These are phyloP conservation scores for Drosophila dives DNA, from an alignment of 2,888 invertebrate genomes.

Conservation along the genomic window DNA sequence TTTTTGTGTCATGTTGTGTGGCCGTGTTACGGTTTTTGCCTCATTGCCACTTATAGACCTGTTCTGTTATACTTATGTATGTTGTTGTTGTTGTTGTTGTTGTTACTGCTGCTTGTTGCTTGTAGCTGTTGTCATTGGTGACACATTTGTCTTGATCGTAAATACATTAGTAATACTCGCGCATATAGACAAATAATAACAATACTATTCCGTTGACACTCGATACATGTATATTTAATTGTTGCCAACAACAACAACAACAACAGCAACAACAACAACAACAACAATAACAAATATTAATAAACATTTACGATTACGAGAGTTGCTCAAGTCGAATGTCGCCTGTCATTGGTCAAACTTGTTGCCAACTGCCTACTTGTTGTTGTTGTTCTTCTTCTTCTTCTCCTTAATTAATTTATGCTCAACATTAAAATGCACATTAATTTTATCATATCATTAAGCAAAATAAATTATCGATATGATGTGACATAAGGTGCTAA, in stretches of 20 bases:
- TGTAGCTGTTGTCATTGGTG: conserved; percentile 58
- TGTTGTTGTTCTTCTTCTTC: neutral
- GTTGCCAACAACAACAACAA: conserved; percentile 18
- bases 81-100: conserved; percentile 9
- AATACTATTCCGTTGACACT: conserved; percentile 9
- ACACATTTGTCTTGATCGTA: conserved; percentile 77
- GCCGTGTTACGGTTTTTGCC: conserved; percentile 75
- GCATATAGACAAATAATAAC: conserved; percentile 23
- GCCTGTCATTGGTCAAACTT: conserved; percentile 30
- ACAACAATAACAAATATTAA: conserved; percentile 48
- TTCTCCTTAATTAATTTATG: conserved; percentile 70
- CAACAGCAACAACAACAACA: conserved; percentile 7
- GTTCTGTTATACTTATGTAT: conserved; percentile 29
- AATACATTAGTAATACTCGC: conserved; percentile 68
- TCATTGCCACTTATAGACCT: conserved; percentile 71
- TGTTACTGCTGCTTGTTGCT: conserved; percentile 10
- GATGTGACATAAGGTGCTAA: conserved; percentile 29
- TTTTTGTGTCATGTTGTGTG: conserved; percentile 77
- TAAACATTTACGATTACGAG: conserved; percentile 73
- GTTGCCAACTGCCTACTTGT: conserved; percentile 3
- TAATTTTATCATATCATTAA: conserved; percentile 53
- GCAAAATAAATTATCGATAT: conserved; percentile 20
- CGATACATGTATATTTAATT: conserved; percentile 53
- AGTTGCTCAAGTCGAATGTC: neutral
- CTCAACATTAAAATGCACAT: conserved; percentile 69